Evolutionary conservation across 2,113 vertebrate genomes (phyloP).

Genomic region (Engraulis encrasicolus): DNA sequence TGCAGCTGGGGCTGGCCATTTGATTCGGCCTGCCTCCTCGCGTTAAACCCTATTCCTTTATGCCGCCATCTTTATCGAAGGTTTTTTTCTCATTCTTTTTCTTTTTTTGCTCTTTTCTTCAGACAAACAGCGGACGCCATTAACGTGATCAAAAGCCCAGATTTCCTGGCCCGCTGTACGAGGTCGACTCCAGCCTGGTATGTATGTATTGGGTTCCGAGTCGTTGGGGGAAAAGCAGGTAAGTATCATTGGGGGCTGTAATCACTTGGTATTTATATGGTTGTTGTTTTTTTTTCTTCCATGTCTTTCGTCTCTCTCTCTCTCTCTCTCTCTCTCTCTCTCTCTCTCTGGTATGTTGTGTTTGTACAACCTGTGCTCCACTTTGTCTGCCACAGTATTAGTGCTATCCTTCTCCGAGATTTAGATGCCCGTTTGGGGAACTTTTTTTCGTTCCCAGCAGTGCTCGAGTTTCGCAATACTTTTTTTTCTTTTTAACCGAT

Average conservation of each 20-base stretch:
- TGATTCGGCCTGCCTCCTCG: conserved; percentile 8
- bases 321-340: neutral
- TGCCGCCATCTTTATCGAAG: neutral
- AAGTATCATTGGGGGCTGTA: neutral
- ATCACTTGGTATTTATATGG: neutral
- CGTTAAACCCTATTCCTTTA: conserved; percentile 4
- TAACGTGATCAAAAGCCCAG: conserved; percentile 18
- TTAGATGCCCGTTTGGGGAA: neutral
- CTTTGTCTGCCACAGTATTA: neutral
- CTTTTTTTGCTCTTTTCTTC: neutral
- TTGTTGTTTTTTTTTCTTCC: neutral
- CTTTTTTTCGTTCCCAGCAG: neutral
- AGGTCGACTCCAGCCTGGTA: neutral
- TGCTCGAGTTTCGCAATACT: conserved; percentile 50
- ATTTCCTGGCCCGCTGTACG: neutral
- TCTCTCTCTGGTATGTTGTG: neutral
- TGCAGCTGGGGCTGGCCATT: conserved; percentile 4
- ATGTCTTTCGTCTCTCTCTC: neutral
- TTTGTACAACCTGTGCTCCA: conserved; percentile 11
- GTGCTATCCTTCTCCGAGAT: conserved; percentile 1
- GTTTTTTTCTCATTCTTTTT: neutral
- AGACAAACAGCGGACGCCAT: neutral
- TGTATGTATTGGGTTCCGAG: neutral
- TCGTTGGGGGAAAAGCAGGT: neutral
- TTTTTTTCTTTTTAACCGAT: no score